Conservation (phyloP, 2,888 invertebrate genomes). For the Odiellus spinosus region DNA sequence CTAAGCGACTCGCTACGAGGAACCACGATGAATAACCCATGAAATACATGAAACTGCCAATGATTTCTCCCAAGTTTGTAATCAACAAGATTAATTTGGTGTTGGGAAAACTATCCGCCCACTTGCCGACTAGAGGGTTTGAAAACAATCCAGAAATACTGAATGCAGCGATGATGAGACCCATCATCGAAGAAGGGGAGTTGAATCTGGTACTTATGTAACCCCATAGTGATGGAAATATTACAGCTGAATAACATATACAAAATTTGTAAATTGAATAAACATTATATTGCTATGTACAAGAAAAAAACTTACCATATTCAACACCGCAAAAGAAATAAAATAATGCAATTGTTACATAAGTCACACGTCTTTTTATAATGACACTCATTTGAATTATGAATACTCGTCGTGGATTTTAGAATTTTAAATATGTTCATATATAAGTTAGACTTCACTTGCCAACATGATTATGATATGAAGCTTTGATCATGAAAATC, state of each 20-base stretch:
- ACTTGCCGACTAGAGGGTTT: constrained; percentile 31
- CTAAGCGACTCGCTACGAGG: constrained; percentile 28
- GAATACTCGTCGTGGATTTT: no score
- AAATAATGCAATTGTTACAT: constrained; percentile 11
- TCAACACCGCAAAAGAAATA: constrained; percentile 30
- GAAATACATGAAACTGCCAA: constrained; percentile 33
- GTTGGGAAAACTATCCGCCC: constrained; percentile 28
- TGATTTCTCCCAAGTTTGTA: constrained; percentile 26
- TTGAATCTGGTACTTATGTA: constrained; percentile 28
- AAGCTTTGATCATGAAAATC: no score
- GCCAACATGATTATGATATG: no score
- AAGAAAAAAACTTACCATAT: constrained; percentile 27
- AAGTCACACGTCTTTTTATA: constrained; percentile 10
- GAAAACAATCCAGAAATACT: constrained; percentile 31
- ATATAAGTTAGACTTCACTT: no score
- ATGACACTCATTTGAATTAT: constrained; percentile 9
- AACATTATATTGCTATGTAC: no score
- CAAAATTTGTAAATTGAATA: constrained; percentile 31
- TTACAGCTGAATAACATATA: constrained; percentile 28
- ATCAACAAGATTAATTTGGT: constrained; percentile 29
- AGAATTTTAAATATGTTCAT: no score
- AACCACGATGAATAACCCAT: constrained; percentile 31
- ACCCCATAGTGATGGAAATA: constrained; percentile 34
- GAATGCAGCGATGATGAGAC: constrained; percentile 31
- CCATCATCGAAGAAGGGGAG: constrained; percentile 29